phyloP scores from a whole-genome alignment of 2,888 invertebrate species.

The Troilus luridus region DNA sequence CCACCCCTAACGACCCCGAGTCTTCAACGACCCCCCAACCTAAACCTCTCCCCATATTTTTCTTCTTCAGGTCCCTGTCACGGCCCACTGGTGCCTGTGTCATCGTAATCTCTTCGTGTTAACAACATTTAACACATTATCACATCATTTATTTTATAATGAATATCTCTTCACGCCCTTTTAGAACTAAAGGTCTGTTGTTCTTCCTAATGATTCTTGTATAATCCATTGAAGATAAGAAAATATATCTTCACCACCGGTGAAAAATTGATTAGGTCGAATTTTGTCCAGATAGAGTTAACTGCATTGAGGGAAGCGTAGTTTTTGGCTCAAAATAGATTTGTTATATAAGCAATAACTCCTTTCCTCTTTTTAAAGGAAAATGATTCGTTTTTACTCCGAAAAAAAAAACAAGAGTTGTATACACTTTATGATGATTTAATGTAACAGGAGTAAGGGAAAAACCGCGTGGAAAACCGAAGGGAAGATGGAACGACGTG shows the following conservation, averaged over 20 bases:
- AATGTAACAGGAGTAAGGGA: too few relatives aligned
- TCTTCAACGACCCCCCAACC: background rate
- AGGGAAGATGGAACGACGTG: too few relatives aligned
- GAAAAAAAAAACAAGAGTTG: too few relatives aligned
- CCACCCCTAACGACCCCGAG: background rate
- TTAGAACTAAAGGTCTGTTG: background rate
- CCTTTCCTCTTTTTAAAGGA: too few relatives aligned
- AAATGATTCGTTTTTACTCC: too few relatives aligned
- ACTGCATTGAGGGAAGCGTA: too few relatives aligned
- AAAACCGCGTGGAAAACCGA: too few relatives aligned
- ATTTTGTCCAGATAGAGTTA: too few relatives aligned
- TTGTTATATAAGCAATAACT: too few relatives aligned
- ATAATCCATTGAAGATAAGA: background rate
- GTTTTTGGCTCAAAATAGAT: too few relatives aligned
- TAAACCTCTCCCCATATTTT: background rate
- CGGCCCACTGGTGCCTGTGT: background rate
- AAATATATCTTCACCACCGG: background rate
- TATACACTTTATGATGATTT: too few relatives aligned
- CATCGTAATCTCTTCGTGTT: background rate
- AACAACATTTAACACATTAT: conserved; percentile 30
- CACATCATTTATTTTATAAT: conserved; percentile 2
- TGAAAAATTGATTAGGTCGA: too few relatives aligned
- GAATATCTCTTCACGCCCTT: background rate
- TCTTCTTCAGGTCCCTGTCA: conserved; percentile 19
- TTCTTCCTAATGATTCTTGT: background rate